These are phyloP conservation scores for Salpingus planirostris DNA, from an alignment of 2,888 invertebrate genomes.

Conservation along the genomic window DNA sequence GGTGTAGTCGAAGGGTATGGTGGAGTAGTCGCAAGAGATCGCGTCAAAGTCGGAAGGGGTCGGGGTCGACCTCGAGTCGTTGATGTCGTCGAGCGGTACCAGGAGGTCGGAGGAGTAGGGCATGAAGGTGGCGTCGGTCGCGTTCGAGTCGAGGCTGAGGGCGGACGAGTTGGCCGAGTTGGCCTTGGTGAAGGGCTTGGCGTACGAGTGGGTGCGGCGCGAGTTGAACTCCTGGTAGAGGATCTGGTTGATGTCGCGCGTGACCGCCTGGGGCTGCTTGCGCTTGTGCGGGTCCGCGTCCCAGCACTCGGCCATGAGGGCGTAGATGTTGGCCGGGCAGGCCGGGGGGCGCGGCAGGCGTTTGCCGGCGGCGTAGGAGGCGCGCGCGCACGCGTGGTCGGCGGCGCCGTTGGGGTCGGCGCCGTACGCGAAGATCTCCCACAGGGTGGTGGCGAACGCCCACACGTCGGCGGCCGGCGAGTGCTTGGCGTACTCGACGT, in stretches of 20 bases:
- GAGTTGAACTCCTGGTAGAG: constrained; percentile 63
- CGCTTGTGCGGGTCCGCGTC: constrained; percentile 57
- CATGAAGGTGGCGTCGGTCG: constrained; percentile 21
- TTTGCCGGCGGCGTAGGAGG: constrained; percentile 61
- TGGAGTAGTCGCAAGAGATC: constrained; percentile 36
- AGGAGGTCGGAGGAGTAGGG: constrained; percentile 9
- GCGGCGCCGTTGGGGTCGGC: too few relatives aligned
- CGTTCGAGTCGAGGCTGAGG: constrained; percentile 32
- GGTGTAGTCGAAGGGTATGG: constrained; percentile 34
- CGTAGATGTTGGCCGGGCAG: constrained; percentile 70
- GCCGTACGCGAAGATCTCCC: constrained; percentile 86
- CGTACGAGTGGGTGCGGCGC: constrained; percentile 51
- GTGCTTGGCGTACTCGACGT: constrained; percentile 56
- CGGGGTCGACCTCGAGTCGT: neutral
- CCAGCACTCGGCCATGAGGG: constrained; percentile 77
- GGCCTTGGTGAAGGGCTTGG: constrained; percentile 37
- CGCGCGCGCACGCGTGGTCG: too few relatives aligned
- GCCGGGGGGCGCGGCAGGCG: constrained; percentile 55
- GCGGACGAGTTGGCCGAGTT: constrained; percentile 25
- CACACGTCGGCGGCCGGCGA: constrained; percentile 75
- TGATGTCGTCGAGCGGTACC: constrained; percentile 11
- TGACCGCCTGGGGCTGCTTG: constrained; percentile 75
- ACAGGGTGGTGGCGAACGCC: constrained; percentile 86
- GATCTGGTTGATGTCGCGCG: constrained; percentile 76
- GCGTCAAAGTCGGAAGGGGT: constrained; percentile 25